phyloP scores from a whole-genome alignment of 2,888 invertebrate genomes.

The Drosophila birchii region DNA sequence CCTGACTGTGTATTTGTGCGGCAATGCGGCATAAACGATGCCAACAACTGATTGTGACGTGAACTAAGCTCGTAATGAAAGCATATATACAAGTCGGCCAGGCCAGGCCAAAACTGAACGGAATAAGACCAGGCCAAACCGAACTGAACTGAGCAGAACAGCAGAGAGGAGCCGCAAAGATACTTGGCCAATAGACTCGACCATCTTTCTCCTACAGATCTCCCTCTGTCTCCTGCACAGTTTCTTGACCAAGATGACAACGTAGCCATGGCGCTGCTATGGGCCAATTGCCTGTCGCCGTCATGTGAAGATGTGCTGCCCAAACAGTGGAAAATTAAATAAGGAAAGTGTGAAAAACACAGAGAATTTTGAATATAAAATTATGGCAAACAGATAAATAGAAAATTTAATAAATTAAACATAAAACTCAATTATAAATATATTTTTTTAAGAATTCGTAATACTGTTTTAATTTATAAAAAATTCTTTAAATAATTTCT shows the following conservation, averaged over 20 bases:
- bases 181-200: conserved; percentile 28
- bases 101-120: conserved; percentile 22
- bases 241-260: conserved; percentile 58
- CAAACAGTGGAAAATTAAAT: conserved; percentile 39
- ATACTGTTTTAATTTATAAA: not conserved
- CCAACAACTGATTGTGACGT: conserved; percentile 84
- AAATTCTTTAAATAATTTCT: not conserved
- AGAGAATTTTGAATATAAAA: not conserved
- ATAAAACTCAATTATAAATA: no score
- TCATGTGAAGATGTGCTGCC: conserved; percentile 57
- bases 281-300: conserved; percentile 73
- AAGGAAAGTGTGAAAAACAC: not conserved
- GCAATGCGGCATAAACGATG: conserved; percentile 81
- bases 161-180: conserved; percentile 11
- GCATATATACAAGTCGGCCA: conserved; percentile 71
- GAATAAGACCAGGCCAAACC: conserved; percentile 25
- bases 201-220: conserved; percentile 21
- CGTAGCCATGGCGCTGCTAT: conserved; percentile 61
- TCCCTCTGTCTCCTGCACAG: conserved; percentile 31
- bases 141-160: conserved; percentile 21
- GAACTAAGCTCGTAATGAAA: conserved; percentile 83
- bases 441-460: no score
- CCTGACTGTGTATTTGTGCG: conserved; percentile 43
- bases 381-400: no score
- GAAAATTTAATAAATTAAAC: not conserved